Evolutionary conservation across 2,888 invertebrate species (phyloP).

Genomic region (Rotaria socialis): DNA sequence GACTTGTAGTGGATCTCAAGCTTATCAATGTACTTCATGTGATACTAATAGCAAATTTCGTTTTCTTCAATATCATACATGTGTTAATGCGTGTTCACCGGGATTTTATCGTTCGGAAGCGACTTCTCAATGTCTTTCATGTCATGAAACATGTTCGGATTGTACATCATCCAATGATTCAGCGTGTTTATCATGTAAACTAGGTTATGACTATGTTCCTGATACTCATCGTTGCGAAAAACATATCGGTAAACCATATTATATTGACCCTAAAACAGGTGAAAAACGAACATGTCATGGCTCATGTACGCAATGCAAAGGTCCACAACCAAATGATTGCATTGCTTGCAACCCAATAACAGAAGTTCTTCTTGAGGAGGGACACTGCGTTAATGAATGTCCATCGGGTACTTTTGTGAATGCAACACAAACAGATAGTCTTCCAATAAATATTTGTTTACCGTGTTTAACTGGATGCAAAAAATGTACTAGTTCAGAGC

Average conservation of each 20-base stretch:
- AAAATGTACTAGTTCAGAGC: neutral
- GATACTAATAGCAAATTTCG: neutral
- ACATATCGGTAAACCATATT: slow-evolving; percentile 11
- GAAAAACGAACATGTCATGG: neutral
- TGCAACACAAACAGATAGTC: neutral
- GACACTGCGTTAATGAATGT: slow-evolving; percentile 9
- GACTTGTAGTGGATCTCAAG: neutral
- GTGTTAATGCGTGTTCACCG: neutral
- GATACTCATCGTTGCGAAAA: slow-evolving; percentile 5
- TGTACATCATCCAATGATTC: neutral
- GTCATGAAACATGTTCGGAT: neutral
- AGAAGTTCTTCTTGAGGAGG: neutral
- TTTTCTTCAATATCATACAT: slow-evolving; percentile 12
- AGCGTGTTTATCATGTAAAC: neutral
- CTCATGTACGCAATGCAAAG: slow-evolving; percentile 7
- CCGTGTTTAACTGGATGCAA: neutral
- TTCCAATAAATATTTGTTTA: neutral
- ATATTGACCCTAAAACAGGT: neutral
- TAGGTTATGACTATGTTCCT: neutral
- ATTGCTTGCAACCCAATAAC: neutral
- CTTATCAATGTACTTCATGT: neutral
- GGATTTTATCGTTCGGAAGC: neutral
- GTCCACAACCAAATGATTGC: neutral
- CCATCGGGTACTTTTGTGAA: neutral
- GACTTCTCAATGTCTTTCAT: neutral